phyloP scores from a whole-genome alignment of 2,113 vertebrate genomes.

The Cyprichromis sp. region DNA sequence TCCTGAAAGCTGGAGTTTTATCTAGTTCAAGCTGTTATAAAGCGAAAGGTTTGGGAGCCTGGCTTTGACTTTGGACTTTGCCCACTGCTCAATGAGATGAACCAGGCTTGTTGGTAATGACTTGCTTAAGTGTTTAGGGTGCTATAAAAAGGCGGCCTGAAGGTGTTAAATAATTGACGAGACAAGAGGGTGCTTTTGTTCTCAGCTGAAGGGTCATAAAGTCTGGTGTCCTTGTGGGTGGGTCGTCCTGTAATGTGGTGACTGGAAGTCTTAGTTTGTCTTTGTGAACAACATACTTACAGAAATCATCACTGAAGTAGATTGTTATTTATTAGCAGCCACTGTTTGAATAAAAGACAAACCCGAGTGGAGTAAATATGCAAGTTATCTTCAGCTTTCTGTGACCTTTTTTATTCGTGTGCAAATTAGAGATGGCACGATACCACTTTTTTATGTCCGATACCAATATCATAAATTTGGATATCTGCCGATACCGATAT shows the following conservation, averaged over 20 bases:
- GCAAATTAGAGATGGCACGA: too few species aligned
- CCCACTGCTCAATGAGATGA: not conserved
- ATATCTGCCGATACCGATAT: too few species aligned
- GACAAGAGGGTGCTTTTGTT: slow-evolving; percentile 18
- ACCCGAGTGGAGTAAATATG: not conserved
- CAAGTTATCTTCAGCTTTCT: not conserved
- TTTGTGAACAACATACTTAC: not conserved
- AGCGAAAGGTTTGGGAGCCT: not conserved
- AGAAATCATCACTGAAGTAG: not conserved
- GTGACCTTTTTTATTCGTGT: not conserved
- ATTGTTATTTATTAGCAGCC: not conserved
- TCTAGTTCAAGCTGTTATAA: not conserved
- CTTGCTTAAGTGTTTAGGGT: slow-evolving; percentile 14
- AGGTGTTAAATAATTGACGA: not conserved
- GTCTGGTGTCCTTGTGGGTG: not conserved
- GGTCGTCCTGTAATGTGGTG: not conserved
- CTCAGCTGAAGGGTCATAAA: not conserved
- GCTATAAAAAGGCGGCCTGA: slow-evolving; percentile 7
- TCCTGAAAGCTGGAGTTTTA: not conserved
- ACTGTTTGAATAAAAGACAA: not conserved
- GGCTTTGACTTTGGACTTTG: slow-evolving; percentile 33
- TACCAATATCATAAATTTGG: too few species aligned
- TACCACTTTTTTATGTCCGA: too few species aligned
- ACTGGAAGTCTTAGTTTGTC: not conserved
- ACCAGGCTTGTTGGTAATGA: not conserved